These are phyloP conservation scores for Agraylea sexmaculata DNA, from an alignment of 1,140 invertebrate species.

Conservation along the genomic window DNA sequence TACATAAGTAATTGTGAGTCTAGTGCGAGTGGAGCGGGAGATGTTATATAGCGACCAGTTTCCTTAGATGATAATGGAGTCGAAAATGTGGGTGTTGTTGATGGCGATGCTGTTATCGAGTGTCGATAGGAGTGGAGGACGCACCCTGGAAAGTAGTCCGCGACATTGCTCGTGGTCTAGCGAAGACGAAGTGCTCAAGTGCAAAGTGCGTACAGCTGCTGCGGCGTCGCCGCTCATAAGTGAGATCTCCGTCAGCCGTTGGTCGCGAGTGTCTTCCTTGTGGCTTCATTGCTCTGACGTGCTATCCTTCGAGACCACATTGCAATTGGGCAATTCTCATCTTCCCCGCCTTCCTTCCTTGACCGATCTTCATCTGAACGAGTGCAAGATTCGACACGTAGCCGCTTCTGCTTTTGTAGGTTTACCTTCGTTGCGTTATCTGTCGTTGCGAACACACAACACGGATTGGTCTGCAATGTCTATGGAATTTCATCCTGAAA, in stretches of 20 bases:
- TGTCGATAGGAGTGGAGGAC: constrained; percentile 31
- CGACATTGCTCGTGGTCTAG: constrained; percentile 56
- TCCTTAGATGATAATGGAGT: no score
- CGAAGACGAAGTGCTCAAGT: constrained; percentile 47
- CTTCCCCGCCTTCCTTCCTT: constrained; percentile 57
- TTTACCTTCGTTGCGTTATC: constrained; percentile 50
- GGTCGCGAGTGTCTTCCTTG: constrained; percentile 57
- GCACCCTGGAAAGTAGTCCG: constrained; percentile 44
- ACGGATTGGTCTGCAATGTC: constrained; percentile 71
- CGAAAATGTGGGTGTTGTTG: constrained; percentile 5
- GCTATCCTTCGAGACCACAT: constrained; percentile 63
- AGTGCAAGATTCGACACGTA: constrained; percentile 67
- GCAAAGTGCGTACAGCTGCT: constrained; percentile 58
- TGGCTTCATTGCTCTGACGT: constrained; percentile 68
- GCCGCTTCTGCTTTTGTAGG: constrained; percentile 54
- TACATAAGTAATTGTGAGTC: no score
- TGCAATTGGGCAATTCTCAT: constrained; percentile 52
- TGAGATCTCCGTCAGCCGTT: constrained; percentile 52
- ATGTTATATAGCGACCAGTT: no score
- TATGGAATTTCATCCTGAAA: constrained; percentile 59
- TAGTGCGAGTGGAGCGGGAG: no score
- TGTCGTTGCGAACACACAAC: constrained; percentile 67
- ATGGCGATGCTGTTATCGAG: constrained; percentile 16
- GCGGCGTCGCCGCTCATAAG: constrained; percentile 55
- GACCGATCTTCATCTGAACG: constrained; percentile 57